Evolutionary conservation across 1,140 invertebrate genomes (phyloP), one percentile per base, ranked within the genome.

Genomic region (Bombus turneri): DNA sequence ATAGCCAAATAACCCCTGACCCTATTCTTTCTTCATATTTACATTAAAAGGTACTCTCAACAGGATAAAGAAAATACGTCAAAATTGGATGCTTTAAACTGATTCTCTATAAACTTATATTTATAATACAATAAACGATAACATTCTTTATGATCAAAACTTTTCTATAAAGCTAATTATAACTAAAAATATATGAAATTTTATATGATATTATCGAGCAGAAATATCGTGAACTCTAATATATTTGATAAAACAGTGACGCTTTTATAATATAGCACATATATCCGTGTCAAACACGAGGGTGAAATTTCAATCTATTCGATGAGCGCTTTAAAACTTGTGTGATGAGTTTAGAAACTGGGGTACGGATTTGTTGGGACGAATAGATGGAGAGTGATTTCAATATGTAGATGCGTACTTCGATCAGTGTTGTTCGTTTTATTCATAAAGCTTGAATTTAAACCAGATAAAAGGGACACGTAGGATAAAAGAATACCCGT

Each of bases 321-420:
- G 69, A 72, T n/a, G 37, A n/a, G 39, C 39, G 28, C 25, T 41
- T 41, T 72, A 41, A 41, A 72, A 72, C 28, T 41, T n/a, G 25
- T 18, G 25, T 10, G 69, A 72, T 43, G 69, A 72, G 69, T 72
- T 72, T n/a, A n/a, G 39, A n/a, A 72, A 41, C 69, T 72, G 39
- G 69, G 69, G n/a, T 39, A 73, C 13, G 71, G 28, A 47, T 73
- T 43, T 73, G 28, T 73, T 13, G 41, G 28, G 28, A 9, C 28
- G 71, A 73, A 73, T 31, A 43, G 41, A 73, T 15, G 39, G 18
- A 43, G 71, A 43, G 43, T 31, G 71, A 73, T 73, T 73, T 73
- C 71, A 73, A 73, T 73, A 73, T 73, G 71, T 28, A 73, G 71
- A 73, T 71, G 37, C 68, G n/a, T 66, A 9, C 68, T 71, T 71